Conservation (phyloP, 1,140 invertebrate species). For the Cherax destructor region DNA sequence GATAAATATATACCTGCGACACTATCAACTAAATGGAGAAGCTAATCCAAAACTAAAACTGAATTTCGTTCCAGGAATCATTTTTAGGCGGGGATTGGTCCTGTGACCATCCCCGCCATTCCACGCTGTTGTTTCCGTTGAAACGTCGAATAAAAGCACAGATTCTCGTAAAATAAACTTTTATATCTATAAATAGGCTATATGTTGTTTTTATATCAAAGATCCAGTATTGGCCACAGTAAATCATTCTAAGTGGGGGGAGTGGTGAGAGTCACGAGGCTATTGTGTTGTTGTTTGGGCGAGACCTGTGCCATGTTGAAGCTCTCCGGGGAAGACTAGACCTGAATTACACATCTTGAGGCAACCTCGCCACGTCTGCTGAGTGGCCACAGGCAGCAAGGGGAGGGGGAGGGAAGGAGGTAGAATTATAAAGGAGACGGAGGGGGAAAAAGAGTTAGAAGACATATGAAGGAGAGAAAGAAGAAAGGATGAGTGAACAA, state of each 20-base stretch:
- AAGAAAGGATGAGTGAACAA: background rate
- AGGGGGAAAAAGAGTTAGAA: background rate
- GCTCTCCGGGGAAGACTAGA: background rate
- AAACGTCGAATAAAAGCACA: background rate
- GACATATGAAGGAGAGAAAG: background rate
- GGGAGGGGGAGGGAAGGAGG: background rate
- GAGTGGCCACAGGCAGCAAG: background rate
- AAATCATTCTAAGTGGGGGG: background rate
- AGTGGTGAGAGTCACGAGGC: background rate
- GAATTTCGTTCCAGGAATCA: background rate
- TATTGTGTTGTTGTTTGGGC: background rate
- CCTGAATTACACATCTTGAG: background rate
- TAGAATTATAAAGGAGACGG: background rate
- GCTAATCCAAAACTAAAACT: background rate
- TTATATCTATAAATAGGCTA: background rate
- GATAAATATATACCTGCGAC: background rate
- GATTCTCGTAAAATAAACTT: background rate
- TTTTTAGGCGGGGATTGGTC: background rate
- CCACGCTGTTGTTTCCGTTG: background rate
- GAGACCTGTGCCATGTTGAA: background rate
- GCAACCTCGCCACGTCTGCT: background rate
- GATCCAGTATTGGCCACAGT: background rate
- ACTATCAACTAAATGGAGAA: background rate
- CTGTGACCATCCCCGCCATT: no score
- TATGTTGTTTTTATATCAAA: background rate